Base-by-base conservation (phyloP, 2,797 vertebrate species). In the Steatocranus sp. region DNA sequence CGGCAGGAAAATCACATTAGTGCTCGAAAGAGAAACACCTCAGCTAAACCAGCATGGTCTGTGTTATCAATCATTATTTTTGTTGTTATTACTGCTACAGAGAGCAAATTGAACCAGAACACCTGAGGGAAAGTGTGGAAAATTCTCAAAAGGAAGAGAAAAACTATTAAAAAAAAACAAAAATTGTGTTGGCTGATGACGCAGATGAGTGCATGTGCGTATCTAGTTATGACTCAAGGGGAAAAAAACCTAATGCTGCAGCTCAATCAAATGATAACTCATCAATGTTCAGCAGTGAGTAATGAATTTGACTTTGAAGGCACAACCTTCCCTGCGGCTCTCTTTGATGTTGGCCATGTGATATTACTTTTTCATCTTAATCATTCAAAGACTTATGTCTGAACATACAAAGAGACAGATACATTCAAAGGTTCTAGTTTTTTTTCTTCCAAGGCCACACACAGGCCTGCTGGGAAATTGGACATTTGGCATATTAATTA, bases 61-160 rank as follows among this genome's bases (percentile, higher is more conserved):
- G 75, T 86, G 83, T 90, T 91, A 90, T 90, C 87, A 91, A 58
- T 91, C 86, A 89, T 90, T 88, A 90, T 89, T 90, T 85, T 84
- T 86, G 56, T 91, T 88, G 79, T 91, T 83, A 85, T 87, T 90
- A 85, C 86, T 91, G 93, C 93, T 93, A 91, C 80, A 92, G 84
- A 86, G 87, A 87, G 85, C 80, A 86, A 91, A 93, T 86, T 83
- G 86, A 91, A 94, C 70, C 89, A 88, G 92, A 89, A 95, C 93
- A 96, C 94, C 94, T 95, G 92, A 76, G 93, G 87, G 86, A 89
- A 89, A 86, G 86, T 90, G 83, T 88, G 92, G 86, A 92, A 80
- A 80, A 48, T 23, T 63, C 74, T 75, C 30, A 84, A 75, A 90
- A 84, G 81, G 17, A 75, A 78, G 75, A 51, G 74, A 76, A 80